These are phyloP conservation scores for Formica selysi DNA, from an alignment of 1,140 invertebrate species.

Conservation along the genomic window DNA sequence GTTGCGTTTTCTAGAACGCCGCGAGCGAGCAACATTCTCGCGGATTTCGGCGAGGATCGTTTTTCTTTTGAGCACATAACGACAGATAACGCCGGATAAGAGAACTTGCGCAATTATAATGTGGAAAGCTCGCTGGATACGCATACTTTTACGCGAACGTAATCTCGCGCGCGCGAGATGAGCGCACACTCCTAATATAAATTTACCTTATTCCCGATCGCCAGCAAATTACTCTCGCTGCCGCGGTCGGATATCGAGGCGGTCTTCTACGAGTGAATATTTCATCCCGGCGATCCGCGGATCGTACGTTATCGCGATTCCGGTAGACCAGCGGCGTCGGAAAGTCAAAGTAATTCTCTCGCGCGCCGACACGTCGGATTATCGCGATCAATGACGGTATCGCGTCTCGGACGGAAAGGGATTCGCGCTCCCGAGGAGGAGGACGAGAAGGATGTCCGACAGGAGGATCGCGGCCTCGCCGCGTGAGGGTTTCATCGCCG, in stretches of 20 bases:
- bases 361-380: constrained; percentile 49
- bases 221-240: constrained; percentile 52
- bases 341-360: constrained; percentile 51
- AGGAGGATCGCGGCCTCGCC: constrained; percentile 71
- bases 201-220: constrained; percentile 47
- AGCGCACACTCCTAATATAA: constrained; percentile 50
- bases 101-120: constrained; percentile 14
- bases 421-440: not conserved
- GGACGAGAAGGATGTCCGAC: constrained; percentile 46
- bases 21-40: not conserved
- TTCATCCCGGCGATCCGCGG: constrained; percentile 52
- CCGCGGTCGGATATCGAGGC: constrained; percentile 39
- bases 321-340: constrained; percentile 30
- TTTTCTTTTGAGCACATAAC: not conserved
- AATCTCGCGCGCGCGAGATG: constrained; percentile 42
- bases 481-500: constrained; percentile 80
- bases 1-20: constrained; percentile 66
- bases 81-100: constrained; percentile 38
- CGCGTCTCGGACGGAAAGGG: not conserved
- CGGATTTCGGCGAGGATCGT: constrained; percentile 22
- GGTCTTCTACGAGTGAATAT: constrained; percentile 50
- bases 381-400: constrained; percentile 44
- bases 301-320: constrained; percentile 62
- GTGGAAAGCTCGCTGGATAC: not conserved
- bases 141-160: constrained; percentile 15